Conservation (phyloP, 1,140 invertebrate genomes). For the Diabrotica undecimpunctata region DNA sequence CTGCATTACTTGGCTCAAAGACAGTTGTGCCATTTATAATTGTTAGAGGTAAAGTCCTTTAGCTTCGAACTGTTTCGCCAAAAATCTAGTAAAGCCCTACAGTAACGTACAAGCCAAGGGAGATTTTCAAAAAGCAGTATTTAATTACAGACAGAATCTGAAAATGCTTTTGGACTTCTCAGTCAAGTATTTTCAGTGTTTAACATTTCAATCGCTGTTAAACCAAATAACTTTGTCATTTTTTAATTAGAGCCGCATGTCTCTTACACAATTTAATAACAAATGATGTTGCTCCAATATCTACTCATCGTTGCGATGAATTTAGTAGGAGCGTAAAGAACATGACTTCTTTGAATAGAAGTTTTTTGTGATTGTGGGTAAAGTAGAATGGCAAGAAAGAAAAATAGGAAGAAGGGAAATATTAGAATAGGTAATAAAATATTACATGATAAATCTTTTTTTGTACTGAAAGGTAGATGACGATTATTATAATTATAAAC, state of each 20-base stretch:
- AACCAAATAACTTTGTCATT: conserved; percentile 34
- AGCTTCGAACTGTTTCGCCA: too few relatives aligned
- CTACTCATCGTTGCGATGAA: too few relatives aligned
- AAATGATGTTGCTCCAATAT: not conserved
- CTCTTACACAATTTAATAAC: conserved; percentile 28
- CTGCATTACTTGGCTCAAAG: not conserved
- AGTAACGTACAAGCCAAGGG: conserved; percentile 10
- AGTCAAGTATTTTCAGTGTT: conserved; percentile 37
- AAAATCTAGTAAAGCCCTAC: conserved; percentile 47
- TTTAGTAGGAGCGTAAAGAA: too few relatives aligned
- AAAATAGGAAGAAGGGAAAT: too few relatives aligned
- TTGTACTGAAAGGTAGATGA: too few relatives aligned
- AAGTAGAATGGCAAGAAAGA: too few relatives aligned
- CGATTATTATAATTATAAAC: too few relatives aligned
- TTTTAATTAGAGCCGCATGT: conserved; percentile 33
- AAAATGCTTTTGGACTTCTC: conserved; percentile 48
- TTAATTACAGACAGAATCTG: conserved; percentile 48
- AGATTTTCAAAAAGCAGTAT: conserved; percentile 42
- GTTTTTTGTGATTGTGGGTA: too few relatives aligned
- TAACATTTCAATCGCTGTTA: conserved; percentile 35
- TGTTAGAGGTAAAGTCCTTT: conserved; percentile 12
- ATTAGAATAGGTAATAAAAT: too few relatives aligned
- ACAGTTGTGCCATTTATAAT: not conserved
- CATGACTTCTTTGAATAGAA: too few relatives aligned
- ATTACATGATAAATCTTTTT: too few relatives aligned